Conservation (phyloP, 2,888 invertebrate species). For the Hyposoter dolosus region DNA sequence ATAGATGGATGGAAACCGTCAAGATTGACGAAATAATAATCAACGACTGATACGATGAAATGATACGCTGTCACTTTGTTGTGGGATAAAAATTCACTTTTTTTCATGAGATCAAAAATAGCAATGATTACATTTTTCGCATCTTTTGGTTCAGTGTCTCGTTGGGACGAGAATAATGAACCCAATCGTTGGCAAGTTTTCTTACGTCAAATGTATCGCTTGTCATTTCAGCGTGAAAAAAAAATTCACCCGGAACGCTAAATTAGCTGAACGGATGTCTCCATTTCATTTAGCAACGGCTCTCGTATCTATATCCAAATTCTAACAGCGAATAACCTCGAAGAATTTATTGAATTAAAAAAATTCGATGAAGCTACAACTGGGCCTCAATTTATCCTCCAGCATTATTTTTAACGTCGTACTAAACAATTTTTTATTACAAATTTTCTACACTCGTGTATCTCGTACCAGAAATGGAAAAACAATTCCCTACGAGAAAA, state of each 20-base stretch:
- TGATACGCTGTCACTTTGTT: not conserved
- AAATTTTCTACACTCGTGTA: not conserved
- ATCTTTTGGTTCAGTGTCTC: not conserved
- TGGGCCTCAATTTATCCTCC: not conserved
- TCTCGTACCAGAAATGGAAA: not conserved
- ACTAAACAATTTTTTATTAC: not conserved
- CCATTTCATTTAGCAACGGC: not conserved
- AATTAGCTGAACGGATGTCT: not conserved
- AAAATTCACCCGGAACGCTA: not conserved
- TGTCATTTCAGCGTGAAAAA: not conserved
- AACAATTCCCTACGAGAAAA: not conserved
- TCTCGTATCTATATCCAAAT: slow-evolving; percentile 23
- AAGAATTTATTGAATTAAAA: not conserved
- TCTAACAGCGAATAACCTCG: not conserved
- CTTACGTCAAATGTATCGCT: not conserved
- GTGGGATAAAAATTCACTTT: not conserved
- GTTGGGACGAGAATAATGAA: not conserved
- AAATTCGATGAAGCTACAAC: not conserved
- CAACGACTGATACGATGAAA: not conserved
- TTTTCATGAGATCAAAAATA: not conserved
- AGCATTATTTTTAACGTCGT: not conserved
- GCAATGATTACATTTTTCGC: not conserved
- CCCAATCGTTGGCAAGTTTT: not conserved
- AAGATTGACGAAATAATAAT: not conserved
- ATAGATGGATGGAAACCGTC: not conserved